These are phyloP conservation scores for Gonioctena quinquepunctata DNA, from an alignment of 1,140 invertebrate genomes.

Conservation along the genomic window DNA sequence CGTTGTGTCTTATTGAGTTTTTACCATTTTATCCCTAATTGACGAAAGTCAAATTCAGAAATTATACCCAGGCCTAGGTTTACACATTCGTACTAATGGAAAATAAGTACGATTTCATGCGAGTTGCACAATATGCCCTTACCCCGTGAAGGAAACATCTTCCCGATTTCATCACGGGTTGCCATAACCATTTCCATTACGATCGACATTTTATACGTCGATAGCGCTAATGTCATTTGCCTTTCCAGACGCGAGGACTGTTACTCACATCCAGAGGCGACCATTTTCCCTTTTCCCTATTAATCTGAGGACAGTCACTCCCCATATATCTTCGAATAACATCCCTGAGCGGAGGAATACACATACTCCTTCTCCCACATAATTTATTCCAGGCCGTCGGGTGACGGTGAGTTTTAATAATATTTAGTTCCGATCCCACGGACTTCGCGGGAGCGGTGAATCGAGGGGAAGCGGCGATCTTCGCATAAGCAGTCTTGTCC, in stretches of 20 bases:
- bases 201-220: not conserved
- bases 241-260: not conserved
- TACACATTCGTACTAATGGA: no score
- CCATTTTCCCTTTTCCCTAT: slow-evolving; percentile 21
- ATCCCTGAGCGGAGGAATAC: slow-evolving; percentile 8
- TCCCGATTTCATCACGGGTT: not conserved
- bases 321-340: slow-evolving; percentile 12
- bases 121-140: no score
- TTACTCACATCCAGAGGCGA: not conserved
- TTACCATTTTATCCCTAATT: no score
- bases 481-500: slow-evolving; percentile 21
- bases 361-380: slow-evolving; percentile 24
- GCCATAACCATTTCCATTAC: not conserved
- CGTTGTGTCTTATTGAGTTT: no score
- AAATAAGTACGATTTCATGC: no score
- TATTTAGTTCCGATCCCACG: slow-evolving; percentile 22
- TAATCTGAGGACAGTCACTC: slow-evolving; percentile 5
- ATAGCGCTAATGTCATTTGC: not conserved
- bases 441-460: not conserved
- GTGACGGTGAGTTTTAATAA: slow-evolving; percentile 27
- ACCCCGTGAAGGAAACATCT: no score
- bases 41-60: no score
- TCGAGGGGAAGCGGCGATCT: slow-evolving; percentile 8
- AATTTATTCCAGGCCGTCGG: slow-evolving; percentile 21
- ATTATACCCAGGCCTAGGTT: no score